Conservation (phyloP, 2,888 invertebrate genomes). For the Pimpla rufipes region DNA sequence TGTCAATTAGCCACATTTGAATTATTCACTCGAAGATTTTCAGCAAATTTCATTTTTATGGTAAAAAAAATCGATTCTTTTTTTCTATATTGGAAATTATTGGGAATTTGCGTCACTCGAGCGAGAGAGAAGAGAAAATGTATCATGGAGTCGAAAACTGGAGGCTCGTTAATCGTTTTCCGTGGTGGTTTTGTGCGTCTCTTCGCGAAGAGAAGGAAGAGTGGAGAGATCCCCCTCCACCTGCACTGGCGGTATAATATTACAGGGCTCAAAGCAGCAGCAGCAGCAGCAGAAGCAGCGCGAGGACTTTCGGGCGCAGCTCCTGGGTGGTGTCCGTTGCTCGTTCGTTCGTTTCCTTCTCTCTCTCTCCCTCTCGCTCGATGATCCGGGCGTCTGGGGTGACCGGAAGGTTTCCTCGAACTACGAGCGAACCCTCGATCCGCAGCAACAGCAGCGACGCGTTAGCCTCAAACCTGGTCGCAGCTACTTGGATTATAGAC, state of each 20-base stretch:
- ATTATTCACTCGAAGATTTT: too few species aligned
- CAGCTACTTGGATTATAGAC: slow-evolving; percentile 35
- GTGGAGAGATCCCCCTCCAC: slow-evolving; percentile 7
- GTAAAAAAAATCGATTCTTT: too few species aligned
- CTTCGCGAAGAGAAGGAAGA: slow-evolving; percentile 35
- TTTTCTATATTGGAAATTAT: too few species aligned
- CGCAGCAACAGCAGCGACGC: slow-evolving; percentile 26
- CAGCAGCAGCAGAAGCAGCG: slow-evolving; percentile 48
- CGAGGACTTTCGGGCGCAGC: slow-evolving; percentile 67
- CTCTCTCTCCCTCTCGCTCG: slow-evolving; percentile 36
- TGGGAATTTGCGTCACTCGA: too few species aligned
- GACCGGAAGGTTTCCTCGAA: slow-evolving; percentile 73
- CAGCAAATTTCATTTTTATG: too few species aligned
- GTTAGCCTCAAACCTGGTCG: slow-evolving; percentile 4
- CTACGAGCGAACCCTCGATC: slow-evolving; percentile 42
- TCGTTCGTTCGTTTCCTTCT: slow-evolving; percentile 46
- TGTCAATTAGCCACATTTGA: too few species aligned
- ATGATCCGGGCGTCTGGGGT: slow-evolving; percentile 76
- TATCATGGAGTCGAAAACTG: background rate
- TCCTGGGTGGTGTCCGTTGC: slow-evolving; percentile 66
- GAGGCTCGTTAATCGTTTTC: slow-evolving; percentile 42
- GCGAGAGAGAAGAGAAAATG: background rate
- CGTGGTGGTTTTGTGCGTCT: slow-evolving; percentile 38
- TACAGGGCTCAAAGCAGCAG: slow-evolving; percentile 76
- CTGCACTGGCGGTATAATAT: slow-evolving; percentile 80